These are phyloP conservation scores for Hydraecia micacea DNA, from an alignment of 2,888 invertebrate genomes.

Conservation along the genomic window DNA sequence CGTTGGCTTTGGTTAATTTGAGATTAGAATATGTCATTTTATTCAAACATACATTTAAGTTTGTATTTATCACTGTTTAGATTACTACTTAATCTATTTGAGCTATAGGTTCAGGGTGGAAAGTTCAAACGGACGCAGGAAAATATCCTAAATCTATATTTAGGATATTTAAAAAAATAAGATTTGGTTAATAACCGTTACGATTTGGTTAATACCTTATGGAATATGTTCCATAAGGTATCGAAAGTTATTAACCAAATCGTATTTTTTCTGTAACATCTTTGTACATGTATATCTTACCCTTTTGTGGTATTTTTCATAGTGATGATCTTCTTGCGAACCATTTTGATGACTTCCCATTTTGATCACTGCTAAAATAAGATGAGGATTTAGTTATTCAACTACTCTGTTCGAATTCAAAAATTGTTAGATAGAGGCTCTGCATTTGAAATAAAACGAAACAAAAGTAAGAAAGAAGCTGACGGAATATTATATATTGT, in stretches of 20 bases:
- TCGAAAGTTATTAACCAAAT: too few relatives aligned
- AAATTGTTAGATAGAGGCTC: background rate
- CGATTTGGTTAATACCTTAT: too few relatives aligned
- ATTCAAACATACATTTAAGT: background rate
- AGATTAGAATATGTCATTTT: background rate
- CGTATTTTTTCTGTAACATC: too few relatives aligned
- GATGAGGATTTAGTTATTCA: slow-evolving; percentile 21
- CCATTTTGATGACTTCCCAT: slow-evolving; percentile 94
- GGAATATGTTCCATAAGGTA: too few relatives aligned
- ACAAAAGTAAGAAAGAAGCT: background rate
- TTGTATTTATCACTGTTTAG: too few relatives aligned
- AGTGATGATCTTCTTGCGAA: slow-evolving; percentile 92
- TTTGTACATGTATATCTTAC: slow-evolving; percentile 81
- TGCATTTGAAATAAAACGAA: background rate
- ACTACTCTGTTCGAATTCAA: background rate
- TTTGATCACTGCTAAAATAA: slow-evolving; percentile 88
- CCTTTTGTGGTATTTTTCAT: slow-evolving; percentile 94
- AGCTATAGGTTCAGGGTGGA: too few relatives aligned
- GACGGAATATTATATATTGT: background rate
- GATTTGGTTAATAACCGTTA: too few relatives aligned
- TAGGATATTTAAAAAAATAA: too few relatives aligned
- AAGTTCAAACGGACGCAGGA: too few relatives aligned
- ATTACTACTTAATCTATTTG: too few relatives aligned
- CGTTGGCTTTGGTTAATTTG: background rate
- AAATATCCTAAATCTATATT: background rate